Conservation (phyloP, 2,113 vertebrate species). For the Gymnocephalus cernua region DNA sequence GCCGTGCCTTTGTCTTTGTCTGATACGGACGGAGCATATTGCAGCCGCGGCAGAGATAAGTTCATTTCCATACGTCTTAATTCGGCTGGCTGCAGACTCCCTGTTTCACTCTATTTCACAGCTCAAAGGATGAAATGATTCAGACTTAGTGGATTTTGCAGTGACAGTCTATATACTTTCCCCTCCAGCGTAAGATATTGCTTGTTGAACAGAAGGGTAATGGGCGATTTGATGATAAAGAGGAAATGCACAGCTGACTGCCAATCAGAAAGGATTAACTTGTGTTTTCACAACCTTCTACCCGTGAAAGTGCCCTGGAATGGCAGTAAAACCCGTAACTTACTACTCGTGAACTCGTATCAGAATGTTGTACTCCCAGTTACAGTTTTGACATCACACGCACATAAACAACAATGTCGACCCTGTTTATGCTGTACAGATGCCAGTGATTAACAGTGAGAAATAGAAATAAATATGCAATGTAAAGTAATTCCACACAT, state of each 20-base stretch:
- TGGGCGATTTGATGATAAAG: slow-evolving; percentile 27
- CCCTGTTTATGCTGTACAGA: too few relatives aligned
- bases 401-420: too few relatives aligned
- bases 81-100: slow-evolving; percentile 41
- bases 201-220: slow-evolving; percentile 13
- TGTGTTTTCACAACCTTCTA: too few relatives aligned
- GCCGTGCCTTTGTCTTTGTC: slow-evolving; percentile 27
- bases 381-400: too few relatives aligned
- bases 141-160: slow-evolving; percentile 38
- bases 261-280: not conserved
- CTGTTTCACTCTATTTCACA: slow-evolving; percentile 41
- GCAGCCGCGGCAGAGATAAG: slow-evolving; percentile 30
- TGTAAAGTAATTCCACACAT: too few relatives aligned
- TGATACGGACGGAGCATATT: slow-evolving; percentile 35
- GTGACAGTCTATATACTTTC: slow-evolving; percentile 32
- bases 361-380: too few relatives aligned
- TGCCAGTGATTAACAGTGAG: too few relatives aligned
- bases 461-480: too few relatives aligned
- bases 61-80: slow-evolving; percentile 67
- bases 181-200: slow-evolving; percentile 3
- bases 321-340: too few relatives aligned
- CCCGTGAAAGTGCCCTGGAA: too few relatives aligned
- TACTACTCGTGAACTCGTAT: too few relatives aligned
- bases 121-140: slow-evolving; percentile 53
- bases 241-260: slow-evolving; percentile 7